A percentile compares a stretch with the other conserved stretches of the same genome.
Conservation (phyloP, 2,113 vertebrate species). For the Emydura subglobosa region DNA sequence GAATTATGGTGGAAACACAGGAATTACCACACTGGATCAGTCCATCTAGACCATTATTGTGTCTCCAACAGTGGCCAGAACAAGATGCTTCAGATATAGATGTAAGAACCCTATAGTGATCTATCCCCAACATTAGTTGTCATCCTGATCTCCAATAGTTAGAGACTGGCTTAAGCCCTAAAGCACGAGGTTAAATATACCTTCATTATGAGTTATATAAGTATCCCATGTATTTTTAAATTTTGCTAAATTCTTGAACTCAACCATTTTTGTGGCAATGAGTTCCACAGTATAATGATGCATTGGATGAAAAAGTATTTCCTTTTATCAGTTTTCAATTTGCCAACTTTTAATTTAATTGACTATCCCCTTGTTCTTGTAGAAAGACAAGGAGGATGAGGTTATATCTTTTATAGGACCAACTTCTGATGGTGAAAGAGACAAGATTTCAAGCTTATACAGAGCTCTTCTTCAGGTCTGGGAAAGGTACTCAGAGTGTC, state of each 20-base stretch:
- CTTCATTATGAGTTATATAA: not conserved
- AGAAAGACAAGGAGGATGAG: too few species aligned
- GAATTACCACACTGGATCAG: not conserved
- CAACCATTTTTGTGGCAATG: not conserved
- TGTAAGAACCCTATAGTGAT: not conserved
- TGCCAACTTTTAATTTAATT: too few species aligned
- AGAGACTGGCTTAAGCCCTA: not conserved
- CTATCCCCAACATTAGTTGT: not conserved
- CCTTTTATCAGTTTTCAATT: too few species aligned
- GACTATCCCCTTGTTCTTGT: too few species aligned
- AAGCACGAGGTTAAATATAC: not conserved
- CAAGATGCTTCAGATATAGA: not conserved
- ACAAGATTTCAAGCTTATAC: too few species aligned
- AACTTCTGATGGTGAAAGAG: too few species aligned
- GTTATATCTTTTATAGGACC: too few species aligned
- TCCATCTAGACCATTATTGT: not conserved
- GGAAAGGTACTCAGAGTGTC: too few species aligned
- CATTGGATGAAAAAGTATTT: too few species aligned
- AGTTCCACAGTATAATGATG: too few species aligned
- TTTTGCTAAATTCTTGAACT: not conserved
- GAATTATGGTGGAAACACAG: not conserved
- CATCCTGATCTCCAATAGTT: not conserved
- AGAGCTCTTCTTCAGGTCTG: too few species aligned
- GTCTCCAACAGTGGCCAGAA: not conserved
- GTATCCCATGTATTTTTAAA: not conserved